A percentile compares a stretch with the other conserved stretches of the same genome.
phyloP scores from a whole-genome alignment of 2,888 invertebrate species.

The Caenorhabditis sinica region DNA sequence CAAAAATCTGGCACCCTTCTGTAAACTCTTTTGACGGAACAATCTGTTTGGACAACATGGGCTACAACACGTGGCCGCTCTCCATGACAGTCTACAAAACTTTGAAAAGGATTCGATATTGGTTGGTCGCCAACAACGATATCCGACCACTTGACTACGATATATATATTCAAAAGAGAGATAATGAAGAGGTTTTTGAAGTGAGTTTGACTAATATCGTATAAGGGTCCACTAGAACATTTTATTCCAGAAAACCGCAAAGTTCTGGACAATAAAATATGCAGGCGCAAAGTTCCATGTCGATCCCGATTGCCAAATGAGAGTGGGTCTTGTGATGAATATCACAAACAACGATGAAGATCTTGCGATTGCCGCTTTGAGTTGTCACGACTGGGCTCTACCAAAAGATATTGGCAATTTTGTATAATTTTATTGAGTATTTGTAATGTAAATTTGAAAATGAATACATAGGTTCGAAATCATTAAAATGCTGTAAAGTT shows the following conservation, averaged over 20 bases:
- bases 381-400: slow-evolving; percentile 27
- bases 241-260: slow-evolving; percentile 32
- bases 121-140: slow-evolving; percentile 3
- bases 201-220: not conserved
- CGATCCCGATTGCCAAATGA: not conserved
- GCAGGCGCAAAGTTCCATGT: not conserved
- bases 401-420: not conserved
- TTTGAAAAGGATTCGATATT: slow-evolving; percentile 5
- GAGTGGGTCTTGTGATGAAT: not conserved
- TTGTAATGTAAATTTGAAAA: not conserved
- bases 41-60: slow-evolving; percentile 1
- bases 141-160: too few relatives aligned
- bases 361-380: slow-evolving; percentile 1
- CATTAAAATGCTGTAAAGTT: too few relatives aligned
- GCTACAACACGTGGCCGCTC: slow-evolving; percentile 13
- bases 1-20: slow-evolving; percentile 39
- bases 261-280: slow-evolving; percentile 16
- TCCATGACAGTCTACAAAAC: slow-evolving; percentile 25
- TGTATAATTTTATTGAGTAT: not conserved
- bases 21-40: slow-evolving; percentile 22
- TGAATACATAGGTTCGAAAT: too few relatives aligned
- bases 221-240: not conserved
- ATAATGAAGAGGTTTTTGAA: not conserved
- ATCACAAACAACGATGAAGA: slow-evolving; percentile 4
- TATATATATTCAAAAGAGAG: not conserved